Evolutionary conservation across 2,888 invertebrate genomes (phyloP).

Genomic region (Arctia plantaginis): DNA sequence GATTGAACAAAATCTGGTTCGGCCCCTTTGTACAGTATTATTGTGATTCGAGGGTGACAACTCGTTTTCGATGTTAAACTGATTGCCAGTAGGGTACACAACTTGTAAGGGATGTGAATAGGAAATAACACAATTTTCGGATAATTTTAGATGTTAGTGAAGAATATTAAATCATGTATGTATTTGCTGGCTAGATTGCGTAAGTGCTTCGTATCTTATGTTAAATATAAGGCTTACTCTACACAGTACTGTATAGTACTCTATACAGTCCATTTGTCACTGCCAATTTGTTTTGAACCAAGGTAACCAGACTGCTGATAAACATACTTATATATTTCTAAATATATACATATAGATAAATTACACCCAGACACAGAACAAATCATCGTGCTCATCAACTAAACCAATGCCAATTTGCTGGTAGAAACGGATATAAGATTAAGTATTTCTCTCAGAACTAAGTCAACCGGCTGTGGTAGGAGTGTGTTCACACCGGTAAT

Average conservation of each 20-base stretch:
- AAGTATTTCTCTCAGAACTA: too few relatives aligned
- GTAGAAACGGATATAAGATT: too few relatives aligned
- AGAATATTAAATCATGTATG: conserved; percentile 6
- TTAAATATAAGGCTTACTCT: not conserved
- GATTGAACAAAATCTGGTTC: conserved; percentile 63
- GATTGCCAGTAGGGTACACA: conserved; percentile 41
- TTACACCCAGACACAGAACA: too few relatives aligned
- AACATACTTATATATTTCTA: too few relatives aligned
- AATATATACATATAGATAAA: too few relatives aligned
- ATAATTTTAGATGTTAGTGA: conserved; percentile 13
- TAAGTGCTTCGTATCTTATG: not conserved
- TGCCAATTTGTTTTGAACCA: not conserved
- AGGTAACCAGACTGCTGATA: not conserved
- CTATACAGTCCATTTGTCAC: not conserved
- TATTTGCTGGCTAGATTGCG: too few relatives aligned
- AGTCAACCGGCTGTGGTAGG: too few relatives aligned
- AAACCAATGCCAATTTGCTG: too few relatives aligned
- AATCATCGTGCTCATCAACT: too few relatives aligned
- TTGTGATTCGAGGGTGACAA: conserved; percentile 49
- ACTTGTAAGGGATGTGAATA: conserved; percentile 18
- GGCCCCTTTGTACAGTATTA: conserved; percentile 42
- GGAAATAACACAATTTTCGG: conserved; percentile 4
- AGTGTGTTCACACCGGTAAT: too few relatives aligned
- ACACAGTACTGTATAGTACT: too few relatives aligned
- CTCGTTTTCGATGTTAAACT: conserved; percentile 52